Evolutionary conservation across 2,113 vertebrate genomes (phyloP).

Genomic region (Ameiurus melas): DNA sequence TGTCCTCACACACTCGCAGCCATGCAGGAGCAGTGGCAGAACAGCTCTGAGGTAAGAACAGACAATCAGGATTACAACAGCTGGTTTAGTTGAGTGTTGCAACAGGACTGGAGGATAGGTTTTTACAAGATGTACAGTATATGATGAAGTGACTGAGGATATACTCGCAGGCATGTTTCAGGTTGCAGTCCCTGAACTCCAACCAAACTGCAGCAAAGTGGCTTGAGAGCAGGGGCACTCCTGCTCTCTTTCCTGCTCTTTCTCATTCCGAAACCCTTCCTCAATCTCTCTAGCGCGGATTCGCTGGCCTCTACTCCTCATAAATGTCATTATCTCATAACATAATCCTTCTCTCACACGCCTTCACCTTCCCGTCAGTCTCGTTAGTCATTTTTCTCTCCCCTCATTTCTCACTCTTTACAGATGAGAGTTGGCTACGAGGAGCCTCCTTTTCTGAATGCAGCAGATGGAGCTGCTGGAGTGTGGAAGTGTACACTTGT

Average conservation of each 20-base stretch:
- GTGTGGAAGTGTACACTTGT: slow-evolving; percentile 16
- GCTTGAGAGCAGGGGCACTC: slow-evolving; percentile 3
- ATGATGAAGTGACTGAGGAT: background rate
- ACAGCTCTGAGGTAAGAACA: slow-evolving; percentile 67
- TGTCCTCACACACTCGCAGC: slow-evolving; percentile 40
- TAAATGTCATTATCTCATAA: slow-evolving; percentile 14
- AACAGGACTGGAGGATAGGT: background rate
- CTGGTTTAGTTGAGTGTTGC: slow-evolving; percentile 9
- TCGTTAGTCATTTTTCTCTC: background rate
- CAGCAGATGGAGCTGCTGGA: slow-evolving; percentile 28
- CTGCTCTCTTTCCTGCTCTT: slow-evolving; percentile 16
- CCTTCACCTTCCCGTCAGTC: slow-evolving; percentile 16
- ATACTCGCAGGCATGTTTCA: background rate
- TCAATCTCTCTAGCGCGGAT: slow-evolving; percentile 12
- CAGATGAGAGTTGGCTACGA: background rate
- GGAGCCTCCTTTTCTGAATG: slow-evolving; percentile 6
- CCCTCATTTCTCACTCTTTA: background rate
- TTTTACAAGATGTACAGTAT: background rate
- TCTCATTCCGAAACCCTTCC: background rate
- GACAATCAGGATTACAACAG: slow-evolving; percentile 8
- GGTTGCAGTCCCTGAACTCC: slow-evolving; percentile 23
- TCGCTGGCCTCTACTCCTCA: background rate
- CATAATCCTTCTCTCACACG: slow-evolving; percentile 18
- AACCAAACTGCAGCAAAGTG: slow-evolving; percentile 59
- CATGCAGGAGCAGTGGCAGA: slow-evolving; percentile 67